Conservation (phyloP, 2,888 invertebrate species). For the Lacanobia oleracea region DNA sequence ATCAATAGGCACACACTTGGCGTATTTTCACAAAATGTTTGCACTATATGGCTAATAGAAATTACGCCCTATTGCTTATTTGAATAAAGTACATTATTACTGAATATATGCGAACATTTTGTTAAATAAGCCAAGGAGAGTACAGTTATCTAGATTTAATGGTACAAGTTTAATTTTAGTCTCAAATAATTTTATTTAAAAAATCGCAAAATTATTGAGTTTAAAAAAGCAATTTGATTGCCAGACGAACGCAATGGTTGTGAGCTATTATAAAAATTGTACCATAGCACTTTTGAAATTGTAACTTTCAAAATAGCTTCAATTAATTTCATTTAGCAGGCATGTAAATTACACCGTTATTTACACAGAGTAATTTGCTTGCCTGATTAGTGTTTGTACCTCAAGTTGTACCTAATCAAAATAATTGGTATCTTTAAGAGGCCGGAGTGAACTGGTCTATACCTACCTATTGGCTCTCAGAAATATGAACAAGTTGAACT, state of each 20-base stretch:
- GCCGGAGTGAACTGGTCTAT: not conserved
- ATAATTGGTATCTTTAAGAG: not conserved
- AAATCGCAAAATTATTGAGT: too few relatives aligned
- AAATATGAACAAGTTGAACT: slow-evolving; percentile 10
- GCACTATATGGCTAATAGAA: not conserved
- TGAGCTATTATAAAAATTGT: not conserved
- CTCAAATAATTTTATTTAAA: not conserved
- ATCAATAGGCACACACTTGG: not conserved
- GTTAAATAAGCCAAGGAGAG: not conserved
- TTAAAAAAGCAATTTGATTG: slow-evolving; percentile 1
- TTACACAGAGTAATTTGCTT: too few relatives aligned
- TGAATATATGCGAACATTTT: not conserved
- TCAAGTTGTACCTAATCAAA: not conserved
- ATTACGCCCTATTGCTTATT: not conserved
- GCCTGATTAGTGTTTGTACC: too few relatives aligned
- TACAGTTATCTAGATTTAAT: not conserved
- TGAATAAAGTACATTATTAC: not conserved
- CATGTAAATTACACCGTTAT: not conserved
- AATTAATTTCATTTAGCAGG: not conserved
- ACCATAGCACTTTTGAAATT: not conserved
- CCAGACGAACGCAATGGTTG: not conserved
- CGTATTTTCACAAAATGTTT: slow-evolving; percentile 1
- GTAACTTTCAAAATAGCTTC: not conserved
- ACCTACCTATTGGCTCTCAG: not conserved
- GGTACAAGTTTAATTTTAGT: not conserved